Conservation (phyloP, 2,888 invertebrate species). For the Syrphus vitripennis region DNA sequence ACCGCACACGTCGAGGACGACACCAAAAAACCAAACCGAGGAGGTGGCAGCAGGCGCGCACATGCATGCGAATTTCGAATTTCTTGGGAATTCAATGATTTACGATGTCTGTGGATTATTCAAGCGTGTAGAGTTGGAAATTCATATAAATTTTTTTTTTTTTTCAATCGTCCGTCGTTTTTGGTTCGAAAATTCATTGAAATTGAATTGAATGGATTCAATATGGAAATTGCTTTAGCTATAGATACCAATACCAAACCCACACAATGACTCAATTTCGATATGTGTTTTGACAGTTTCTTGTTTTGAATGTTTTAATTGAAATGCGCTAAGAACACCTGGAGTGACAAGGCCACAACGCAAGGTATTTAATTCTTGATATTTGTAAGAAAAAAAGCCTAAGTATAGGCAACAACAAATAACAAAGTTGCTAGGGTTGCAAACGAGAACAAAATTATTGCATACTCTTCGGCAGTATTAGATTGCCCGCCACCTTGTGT, state of each 20-base stretch:
- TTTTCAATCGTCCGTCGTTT: not conserved
- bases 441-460: not conserved
- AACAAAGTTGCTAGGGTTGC: rapidly evolving
- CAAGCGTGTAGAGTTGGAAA: constrained; percentile 58
- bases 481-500: constrained; percentile 23
- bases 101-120: constrained; percentile 68
- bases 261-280: not conserved
- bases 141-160: constrained; percentile 4
- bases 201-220: constrained; percentile 50
- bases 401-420: not conserved
- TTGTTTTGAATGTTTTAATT: constrained; percentile 2
- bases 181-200: constrained; percentile 19
- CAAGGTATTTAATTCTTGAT: too few relatives aligned
- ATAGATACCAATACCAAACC: too few relatives aligned
- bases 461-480: constrained; percentile 17
- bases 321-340: not conserved
- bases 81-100: constrained; percentile 70
- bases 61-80: constrained; percentile 57
- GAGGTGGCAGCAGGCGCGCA: constrained; percentile 6
- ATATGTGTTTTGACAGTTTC: not conserved
- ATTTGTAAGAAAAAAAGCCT: not conserved
- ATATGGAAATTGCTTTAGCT: constrained; percentile 47
- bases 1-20: not conserved
- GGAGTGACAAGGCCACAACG: not conserved
- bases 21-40: constrained; percentile 20